phyloP scores from a whole-genome alignment of 2,113 vertebrate genomes.

The Melanostigma gelatinosum region DNA sequence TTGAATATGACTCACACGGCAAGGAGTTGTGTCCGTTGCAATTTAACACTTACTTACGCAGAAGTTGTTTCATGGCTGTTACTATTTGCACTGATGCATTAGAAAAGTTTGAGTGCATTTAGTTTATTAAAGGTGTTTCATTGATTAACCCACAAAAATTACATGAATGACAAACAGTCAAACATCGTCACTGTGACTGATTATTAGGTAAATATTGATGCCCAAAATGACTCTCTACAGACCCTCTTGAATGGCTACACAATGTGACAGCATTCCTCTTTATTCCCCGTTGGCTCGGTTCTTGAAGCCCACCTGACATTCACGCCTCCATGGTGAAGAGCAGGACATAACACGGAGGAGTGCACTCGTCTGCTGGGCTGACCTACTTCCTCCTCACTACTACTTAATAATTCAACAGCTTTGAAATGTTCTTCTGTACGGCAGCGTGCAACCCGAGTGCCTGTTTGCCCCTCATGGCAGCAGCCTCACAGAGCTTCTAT shows the following conservation, averaged over 20 bases:
- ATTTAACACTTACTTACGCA: background rate
- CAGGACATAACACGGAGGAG: constrained; percentile 62
- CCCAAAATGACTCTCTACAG: background rate
- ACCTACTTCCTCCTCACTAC: constrained; percentile 71
- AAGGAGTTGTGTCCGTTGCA: background rate
- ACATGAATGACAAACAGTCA: background rate
- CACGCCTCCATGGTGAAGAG: constrained; percentile 49
- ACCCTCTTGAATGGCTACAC: background rate
- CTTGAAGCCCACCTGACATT: constrained; percentile 56
- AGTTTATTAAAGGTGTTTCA: background rate
- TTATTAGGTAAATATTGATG: background rate
- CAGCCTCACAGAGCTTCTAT: constrained; percentile 47
- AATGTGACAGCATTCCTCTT: constrained; percentile 20
- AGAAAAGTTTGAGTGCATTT: background rate
- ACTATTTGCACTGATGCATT: background rate
- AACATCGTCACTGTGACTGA: background rate
- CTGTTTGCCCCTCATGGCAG: constrained; percentile 55
- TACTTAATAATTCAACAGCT: constrained; percentile 78
- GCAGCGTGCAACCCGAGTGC: constrained; percentile 62
- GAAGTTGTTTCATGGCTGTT: background rate
- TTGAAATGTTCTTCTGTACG: constrained; percentile 73
- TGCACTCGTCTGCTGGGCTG: constrained; percentile 63
- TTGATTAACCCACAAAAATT: background rate
- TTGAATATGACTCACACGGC: background rate
- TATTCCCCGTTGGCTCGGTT: constrained; percentile 24